These are phyloP conservation scores for Cinara cedri DNA, from an alignment of 2,888 invertebrate species.

Conservation along the genomic window DNA sequence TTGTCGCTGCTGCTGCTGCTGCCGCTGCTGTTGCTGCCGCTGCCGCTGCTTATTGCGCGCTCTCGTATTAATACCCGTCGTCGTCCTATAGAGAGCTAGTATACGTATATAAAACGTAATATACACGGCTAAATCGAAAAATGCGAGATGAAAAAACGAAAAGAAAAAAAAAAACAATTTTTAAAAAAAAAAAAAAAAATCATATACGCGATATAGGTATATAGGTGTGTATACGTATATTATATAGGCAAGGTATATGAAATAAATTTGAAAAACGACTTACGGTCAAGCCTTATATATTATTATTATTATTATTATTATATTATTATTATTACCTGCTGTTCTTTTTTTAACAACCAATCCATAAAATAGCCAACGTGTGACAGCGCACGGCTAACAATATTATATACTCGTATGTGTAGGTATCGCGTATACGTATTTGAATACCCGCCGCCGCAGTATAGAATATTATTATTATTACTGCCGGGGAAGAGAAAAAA, in stretches of 20 bases:
- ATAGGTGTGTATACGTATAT: too few relatives aligned
- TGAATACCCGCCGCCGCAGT: neutral
- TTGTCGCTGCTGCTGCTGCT: constrained; percentile 23
- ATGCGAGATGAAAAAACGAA: neutral
- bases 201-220: too few relatives aligned
- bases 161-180: neutral
- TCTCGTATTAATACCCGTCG: too few relatives aligned
- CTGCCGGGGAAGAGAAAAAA: too few relatives aligned
- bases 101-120: too few relatives aligned
- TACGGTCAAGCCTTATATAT: constrained; percentile 39
- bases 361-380: constrained; percentile 45
- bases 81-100: too few relatives aligned
- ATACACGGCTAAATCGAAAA: constrained; percentile 43
- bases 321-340: constrained; percentile 27
- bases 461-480: neutral
- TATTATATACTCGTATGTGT: too few relatives aligned
- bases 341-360: constrained; percentile 44
- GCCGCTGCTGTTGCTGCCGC: neutral
- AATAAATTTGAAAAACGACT: constrained; percentile 50
- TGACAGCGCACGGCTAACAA: constrained; percentile 35
- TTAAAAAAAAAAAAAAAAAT: neutral
- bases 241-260: constrained; percentile 13
- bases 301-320: too few relatives aligned
- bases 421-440: neutral
- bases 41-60: too few relatives aligned